A percentile compares a stretch with the other conserved stretches of the same genome.
Evolutionary conservation across 2,113 vertebrate genomes (phyloP).

Genomic region (Butastur rufipennis): DNA sequence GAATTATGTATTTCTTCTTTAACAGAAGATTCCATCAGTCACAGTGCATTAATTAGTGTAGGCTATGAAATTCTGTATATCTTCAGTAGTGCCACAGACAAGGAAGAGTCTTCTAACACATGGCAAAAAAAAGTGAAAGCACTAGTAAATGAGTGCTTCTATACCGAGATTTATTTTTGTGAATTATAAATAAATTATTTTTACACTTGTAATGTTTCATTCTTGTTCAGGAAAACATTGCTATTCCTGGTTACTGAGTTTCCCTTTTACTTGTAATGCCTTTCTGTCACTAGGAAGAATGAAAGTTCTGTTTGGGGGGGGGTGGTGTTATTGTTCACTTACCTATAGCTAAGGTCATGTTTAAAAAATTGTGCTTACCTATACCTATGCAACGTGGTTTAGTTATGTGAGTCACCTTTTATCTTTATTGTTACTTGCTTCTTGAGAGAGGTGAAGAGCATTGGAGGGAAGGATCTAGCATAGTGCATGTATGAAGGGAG

Average conservation of each 20-base stretch:
- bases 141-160: neutral
- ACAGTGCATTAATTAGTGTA: neutral
- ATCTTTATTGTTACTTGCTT: neutral
- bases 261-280: neutral
- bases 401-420: neutral
- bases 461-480: neutral
- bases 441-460: neutral
- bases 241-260: neutral
- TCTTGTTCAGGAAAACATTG: neutral
- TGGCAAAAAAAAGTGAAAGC: neutral
- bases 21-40: neutral
- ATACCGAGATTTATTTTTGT: neutral
- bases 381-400: neutral
- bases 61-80: neutral
- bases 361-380: neutral
- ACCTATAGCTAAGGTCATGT: neutral
- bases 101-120: neutral
- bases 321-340: neutral
- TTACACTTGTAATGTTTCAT: neutral
- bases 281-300: neutral
- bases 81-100: neutral
- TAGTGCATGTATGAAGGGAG: neutral
- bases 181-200: neutral
- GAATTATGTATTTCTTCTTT: neutral
- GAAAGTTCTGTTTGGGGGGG: neutral